Evolutionary conservation across 2,113 vertebrate genomes (phyloP).

Genomic region (Plotosus lineatus): DNA sequence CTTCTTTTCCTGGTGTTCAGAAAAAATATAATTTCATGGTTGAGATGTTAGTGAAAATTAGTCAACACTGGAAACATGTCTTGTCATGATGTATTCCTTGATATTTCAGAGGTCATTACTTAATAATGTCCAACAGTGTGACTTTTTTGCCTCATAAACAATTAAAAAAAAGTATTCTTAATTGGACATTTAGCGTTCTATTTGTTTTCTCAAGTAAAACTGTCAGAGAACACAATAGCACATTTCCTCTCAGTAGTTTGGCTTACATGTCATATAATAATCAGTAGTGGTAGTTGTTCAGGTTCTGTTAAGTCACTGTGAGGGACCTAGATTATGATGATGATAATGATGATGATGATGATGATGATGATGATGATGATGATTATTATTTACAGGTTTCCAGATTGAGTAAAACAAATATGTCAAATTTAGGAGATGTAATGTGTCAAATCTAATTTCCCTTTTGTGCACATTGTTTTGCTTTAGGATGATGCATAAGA

Average conservation of each 20-base stretch:
- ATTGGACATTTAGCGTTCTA: neutral
- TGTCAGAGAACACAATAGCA: neutral
- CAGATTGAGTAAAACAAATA: neutral
- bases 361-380: too few relatives aligned
- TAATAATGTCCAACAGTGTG: neutral
- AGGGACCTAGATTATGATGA: neutral
- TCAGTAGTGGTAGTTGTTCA: neutral
- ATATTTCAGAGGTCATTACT: neutral
- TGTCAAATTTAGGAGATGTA: neutral
- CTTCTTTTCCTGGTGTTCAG: too few relatives aligned
- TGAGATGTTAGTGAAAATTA: neutral
- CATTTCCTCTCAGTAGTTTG: neutral
- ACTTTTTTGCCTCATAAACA: neutral
- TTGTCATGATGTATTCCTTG: neutral
- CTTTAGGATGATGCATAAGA: neutral
- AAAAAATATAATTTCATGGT: neutral
- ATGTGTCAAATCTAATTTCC: neutral
- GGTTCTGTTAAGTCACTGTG: neutral
- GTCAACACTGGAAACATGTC: neutral
- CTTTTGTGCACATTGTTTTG: neutral
- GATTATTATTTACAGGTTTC: too few relatives aligned
- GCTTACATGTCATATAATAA: neutral
- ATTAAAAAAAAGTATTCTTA: neutral
- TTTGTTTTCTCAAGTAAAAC: neutral
- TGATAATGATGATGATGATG: too few relatives aligned